A percentile compares a stretch with the other conserved stretches of the same genome.
These are phyloP conservation scores for Orthonyx spaldingii DNA, from an alignment of 2,113 vertebrate genomes.

Conservation along the genomic window DNA sequence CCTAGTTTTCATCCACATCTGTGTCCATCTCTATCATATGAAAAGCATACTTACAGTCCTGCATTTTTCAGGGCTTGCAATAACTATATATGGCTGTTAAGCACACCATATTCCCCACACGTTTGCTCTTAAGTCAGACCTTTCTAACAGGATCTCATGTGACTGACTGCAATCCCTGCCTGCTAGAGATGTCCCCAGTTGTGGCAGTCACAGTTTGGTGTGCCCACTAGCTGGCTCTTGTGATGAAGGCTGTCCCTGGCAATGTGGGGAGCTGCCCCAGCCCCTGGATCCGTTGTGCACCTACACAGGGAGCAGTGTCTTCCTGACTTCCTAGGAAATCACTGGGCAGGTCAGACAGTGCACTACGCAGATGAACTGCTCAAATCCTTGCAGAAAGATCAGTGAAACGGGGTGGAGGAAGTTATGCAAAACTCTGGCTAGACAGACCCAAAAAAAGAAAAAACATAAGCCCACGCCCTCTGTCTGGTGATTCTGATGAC, in stretches of 20 bases:
- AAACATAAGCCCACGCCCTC: background rate
- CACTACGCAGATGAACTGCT: background rate
- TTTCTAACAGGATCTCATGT: background rate
- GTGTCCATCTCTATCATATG: background rate
- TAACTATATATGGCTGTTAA: background rate
- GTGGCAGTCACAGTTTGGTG: accelerated
- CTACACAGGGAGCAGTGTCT: background rate
- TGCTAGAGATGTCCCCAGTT: background rate
- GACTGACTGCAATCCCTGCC: background rate
- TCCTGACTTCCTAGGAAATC: background rate
- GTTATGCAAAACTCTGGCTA: background rate
- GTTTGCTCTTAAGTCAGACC: background rate
- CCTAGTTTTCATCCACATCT: background rate
- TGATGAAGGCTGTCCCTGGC: background rate
- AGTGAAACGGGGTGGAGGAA: background rate
- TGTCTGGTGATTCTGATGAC: background rate
- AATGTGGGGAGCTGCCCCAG: background rate
- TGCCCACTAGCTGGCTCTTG: background rate
- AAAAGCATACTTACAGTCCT: background rate
- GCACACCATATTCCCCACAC: accelerated
- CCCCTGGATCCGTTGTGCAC: accelerated
- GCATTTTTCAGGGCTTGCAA: background rate
- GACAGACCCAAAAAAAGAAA: background rate
- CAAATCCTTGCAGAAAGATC: background rate
- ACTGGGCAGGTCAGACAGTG: background rate